Conservation (phyloP, 2,797 vertebrate species). For the Pantherophis alleghaniensis region DNA sequence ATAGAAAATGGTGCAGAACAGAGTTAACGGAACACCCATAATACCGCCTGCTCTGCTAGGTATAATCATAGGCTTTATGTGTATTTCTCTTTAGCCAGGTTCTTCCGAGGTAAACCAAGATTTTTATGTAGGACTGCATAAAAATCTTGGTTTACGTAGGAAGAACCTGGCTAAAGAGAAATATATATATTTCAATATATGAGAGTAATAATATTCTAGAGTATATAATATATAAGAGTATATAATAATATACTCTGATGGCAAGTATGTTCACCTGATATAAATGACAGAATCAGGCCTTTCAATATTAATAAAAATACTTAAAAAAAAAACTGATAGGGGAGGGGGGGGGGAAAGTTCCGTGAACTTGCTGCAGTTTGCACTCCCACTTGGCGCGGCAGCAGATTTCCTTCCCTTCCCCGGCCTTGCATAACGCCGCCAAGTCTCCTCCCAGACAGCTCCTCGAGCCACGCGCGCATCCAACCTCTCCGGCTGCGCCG, state of each 20-base stretch:
- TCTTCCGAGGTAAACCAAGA: too few species aligned
- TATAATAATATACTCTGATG: not conserved
- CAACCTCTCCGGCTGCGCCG: not conserved
- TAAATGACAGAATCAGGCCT: not conserved
- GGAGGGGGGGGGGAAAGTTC: not conserved
- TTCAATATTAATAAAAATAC: not conserved
- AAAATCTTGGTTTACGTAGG: too few species aligned
- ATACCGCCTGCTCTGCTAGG: not conserved
- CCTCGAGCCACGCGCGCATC: not conserved
- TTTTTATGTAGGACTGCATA: too few species aligned
- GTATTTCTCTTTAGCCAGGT: too few species aligned
- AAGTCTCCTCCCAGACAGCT: not conserved
- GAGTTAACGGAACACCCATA: not conserved
- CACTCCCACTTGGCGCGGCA: not conserved
- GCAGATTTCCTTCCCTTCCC: not conserved
- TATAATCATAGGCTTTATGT: not conserved
- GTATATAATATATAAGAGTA: too few species aligned
- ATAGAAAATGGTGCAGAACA: not conserved
- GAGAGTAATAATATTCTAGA: too few species aligned
- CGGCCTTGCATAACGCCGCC: not conserved
- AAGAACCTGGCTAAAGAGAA: too few species aligned
- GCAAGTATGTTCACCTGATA: not conserved
- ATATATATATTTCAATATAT: too few species aligned
- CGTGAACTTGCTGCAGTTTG: not conserved
- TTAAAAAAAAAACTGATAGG: not conserved